A percentile compares a stretch with the other conserved stretches of the same genome.
Evolutionary conservation across 2,797 vertebrate species (phyloP).

Genomic region (Labroides dimidiatus): DNA sequence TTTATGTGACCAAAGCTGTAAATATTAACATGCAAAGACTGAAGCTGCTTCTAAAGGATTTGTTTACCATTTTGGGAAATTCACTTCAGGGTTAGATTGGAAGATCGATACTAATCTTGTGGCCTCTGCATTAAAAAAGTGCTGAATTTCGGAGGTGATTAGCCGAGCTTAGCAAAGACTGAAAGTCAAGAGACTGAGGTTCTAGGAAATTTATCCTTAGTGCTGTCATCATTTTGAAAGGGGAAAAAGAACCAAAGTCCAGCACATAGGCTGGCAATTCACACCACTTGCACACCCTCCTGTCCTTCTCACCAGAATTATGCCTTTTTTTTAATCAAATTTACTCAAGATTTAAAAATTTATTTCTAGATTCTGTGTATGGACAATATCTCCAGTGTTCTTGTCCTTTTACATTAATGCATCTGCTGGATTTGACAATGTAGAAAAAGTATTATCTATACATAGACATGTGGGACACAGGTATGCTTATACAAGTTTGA

Average conservation of each 20-base stretch:
- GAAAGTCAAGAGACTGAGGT: neutral
- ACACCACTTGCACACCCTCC: no score
- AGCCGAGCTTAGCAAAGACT: conserved; percentile 15
- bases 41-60: no score
- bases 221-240: neutral
- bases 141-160: neutral
- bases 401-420: no score
- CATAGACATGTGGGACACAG: neutral
- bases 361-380: no score
- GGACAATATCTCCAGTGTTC: no score
- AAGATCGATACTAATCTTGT: neutral
- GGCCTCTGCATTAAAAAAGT: neutral
- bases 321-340: no score
- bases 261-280: no score
- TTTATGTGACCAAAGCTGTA: neutral
- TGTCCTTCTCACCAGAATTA: no score
- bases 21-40: neutral
- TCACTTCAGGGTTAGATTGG: neutral
- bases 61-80: neutral
- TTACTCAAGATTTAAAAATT: no score
- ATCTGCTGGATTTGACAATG: neutral
- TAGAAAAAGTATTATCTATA: neutral
- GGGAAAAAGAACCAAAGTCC: no score
- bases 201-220: neutral
- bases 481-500: neutral